Base-by-base conservation (phyloP, 2,888 invertebrate species). In the Nineta flava region DNA sequence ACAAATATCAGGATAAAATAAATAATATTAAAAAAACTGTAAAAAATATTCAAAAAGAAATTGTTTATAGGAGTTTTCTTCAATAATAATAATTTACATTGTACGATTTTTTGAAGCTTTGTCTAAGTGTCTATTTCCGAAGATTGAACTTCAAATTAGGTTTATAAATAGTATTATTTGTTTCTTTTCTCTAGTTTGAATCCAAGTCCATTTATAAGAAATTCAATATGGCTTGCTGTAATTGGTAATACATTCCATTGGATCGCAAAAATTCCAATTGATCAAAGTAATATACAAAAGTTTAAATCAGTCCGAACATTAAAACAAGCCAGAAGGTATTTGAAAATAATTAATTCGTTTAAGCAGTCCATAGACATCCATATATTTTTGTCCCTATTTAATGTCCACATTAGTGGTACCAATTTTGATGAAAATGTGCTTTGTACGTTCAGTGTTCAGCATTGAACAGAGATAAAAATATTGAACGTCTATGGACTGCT, bases 251-350 rank as follows among this genome's bases (percentile, higher is more conserved):
- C 71, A 3, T 69, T 73, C 10, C 68, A 69, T 47, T 77, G 76
- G 74, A 58, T 74, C 0, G 70, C 71, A 60, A 68, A 71, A 52
- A 63, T 74, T 44, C 72, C 74, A 0, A 61, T 76, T 1, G 73
- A 73, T 55, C 78, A 77, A 52, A 71, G 74, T 1, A 71, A 72
- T 59, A 64, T 77, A 1, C 79, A 79, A 57, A 72, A 77, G 55
- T 74, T 76, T 42, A 60, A 76, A 9, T 71, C 79, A 1, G 71
- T 79, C 1, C 73, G 76, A 0, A 70, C 71, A 0, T 69, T 75
- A 26, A 65, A 60, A 13, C 66, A 75, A 52, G 76, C 76, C 0
- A 70, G 70, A 58, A 60, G 69, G 68, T 69, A 59, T 26, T 26
- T 26, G 6, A 26, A 26, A 26, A 6, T 60, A 52, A 26, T 12